Conservation (phyloP, 1,140 invertebrate species). For the Musca vetustissima region DNA sequence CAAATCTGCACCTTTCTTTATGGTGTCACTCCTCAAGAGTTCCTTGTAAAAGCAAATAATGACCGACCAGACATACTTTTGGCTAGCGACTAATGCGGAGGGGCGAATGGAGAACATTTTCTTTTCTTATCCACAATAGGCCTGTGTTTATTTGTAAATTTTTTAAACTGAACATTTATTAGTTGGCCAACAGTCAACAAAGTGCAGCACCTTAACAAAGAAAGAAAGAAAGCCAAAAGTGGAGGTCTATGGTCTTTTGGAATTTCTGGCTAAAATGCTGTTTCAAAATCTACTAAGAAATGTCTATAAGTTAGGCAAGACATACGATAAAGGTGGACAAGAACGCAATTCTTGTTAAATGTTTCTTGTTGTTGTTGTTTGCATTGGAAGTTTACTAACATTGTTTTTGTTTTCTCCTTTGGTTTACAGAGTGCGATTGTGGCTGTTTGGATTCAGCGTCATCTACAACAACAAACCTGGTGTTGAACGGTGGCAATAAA, state of each 20-base stretch:
- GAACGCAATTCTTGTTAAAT: neutral
- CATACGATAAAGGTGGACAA: conserved; percentile 3
- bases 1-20: conserved; percentile 24
- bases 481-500: conserved; percentile 2
- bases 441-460: conserved; percentile 48
- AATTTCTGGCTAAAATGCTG: conserved; percentile 3
- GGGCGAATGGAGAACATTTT: no score
- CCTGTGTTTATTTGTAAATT: conserved; percentile 14
- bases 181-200: neutral
- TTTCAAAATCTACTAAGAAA: conserved; percentile 20
- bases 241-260: neutral
- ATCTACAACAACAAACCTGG: neutral
- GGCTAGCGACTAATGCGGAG: no score
- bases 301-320: conserved; percentile 8
- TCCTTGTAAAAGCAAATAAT: neutral
- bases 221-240: neutral
- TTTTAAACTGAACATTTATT: neutral
- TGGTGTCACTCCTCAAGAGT: neutral
- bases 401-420: conserved; percentile 16
- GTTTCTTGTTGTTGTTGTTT: no score
- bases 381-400: conserved; percentile 9
- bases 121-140: neutral
- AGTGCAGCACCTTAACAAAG: conserved; percentile 4
- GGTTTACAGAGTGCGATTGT: conserved; percentile 52
- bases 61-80: neutral